Conservation (phyloP, 1,140 invertebrate genomes). For the Hyposmocoma kahamanoa region DNA sequence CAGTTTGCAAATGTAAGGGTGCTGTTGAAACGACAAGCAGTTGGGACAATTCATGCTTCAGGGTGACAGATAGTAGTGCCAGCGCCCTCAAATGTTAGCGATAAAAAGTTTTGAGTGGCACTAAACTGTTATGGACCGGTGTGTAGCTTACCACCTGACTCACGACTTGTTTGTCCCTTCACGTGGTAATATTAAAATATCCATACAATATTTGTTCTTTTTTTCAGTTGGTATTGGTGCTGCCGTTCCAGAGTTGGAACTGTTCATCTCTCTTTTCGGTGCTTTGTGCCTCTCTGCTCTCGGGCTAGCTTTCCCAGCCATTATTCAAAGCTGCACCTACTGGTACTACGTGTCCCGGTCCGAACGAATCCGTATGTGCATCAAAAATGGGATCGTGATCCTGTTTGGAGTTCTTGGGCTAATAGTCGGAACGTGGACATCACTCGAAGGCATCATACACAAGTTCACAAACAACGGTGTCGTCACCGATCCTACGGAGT, state of each 20-base stretch:
- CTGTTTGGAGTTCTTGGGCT: conserved; percentile 80
- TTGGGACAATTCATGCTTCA: too few relatives aligned
- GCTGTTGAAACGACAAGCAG: too few relatives aligned
- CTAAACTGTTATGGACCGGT: too few relatives aligned
- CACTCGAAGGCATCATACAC: conserved; percentile 77
- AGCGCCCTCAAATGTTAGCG: too few relatives aligned
- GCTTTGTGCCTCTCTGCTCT: conserved; percentile 87
- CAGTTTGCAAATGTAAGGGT: too few relatives aligned
- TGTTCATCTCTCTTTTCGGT: conserved; percentile 90
- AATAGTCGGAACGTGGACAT: conserved; percentile 82
- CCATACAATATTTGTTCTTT: not conserved
- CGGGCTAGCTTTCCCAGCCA: conserved; percentile 90
- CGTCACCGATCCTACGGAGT: conserved; percentile 17
- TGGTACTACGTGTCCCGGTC: conserved; percentile 74
- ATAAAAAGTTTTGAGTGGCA: too few relatives aligned
- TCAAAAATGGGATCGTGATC: conserved; percentile 83
- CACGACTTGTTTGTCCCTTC: too few relatives aligned
- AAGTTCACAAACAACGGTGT: conserved; percentile 58
- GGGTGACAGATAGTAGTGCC: too few relatives aligned
- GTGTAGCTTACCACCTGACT: too few relatives aligned
- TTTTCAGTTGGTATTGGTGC: conserved; percentile 84
- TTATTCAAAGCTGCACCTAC: conserved; percentile 80
- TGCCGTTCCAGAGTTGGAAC: conserved; percentile 85
- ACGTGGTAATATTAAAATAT: too few relatives aligned
- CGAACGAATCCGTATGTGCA: conserved; percentile 69